phyloP scores from a whole-genome alignment of 2,113 vertebrate species.

The Saguinus imperator region DNA sequence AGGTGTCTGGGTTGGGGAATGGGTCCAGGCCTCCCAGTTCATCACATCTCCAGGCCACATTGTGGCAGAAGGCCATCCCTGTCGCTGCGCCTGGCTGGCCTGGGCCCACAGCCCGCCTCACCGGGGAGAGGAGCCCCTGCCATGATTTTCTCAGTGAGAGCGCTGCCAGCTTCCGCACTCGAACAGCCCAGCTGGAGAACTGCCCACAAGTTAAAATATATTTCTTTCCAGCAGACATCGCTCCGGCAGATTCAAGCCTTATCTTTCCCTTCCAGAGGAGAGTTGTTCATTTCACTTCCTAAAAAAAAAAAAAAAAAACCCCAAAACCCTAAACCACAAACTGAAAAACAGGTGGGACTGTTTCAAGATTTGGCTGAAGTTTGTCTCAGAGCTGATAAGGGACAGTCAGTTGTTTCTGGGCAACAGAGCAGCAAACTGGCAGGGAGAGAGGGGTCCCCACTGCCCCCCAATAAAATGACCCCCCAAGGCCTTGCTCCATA shows the following conservation, averaged over 20 bases:
- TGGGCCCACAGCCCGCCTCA: not conserved
- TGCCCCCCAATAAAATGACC: not conserved
- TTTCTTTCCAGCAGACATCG: constrained; percentile 64
- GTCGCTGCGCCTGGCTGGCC: accelerated
- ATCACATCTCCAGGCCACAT: accelerated
- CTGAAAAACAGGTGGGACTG: constrained; percentile 61
- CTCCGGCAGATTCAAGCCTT: constrained; percentile 39
- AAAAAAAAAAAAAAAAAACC: constrained; percentile 37
- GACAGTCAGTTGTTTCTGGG: constrained; percentile 15
- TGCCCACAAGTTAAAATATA: constrained; percentile 68
- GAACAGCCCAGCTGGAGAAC: constrained; percentile 30
- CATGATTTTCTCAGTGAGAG: accelerated
- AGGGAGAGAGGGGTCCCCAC: accelerated
- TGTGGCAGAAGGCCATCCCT: accelerated
- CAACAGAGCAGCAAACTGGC: not conserved
- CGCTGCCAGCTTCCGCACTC: not conserved
- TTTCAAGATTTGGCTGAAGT: constrained; percentile 55
- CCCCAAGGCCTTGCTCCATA: not conserved
- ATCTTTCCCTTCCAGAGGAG: constrained; percentile 70
- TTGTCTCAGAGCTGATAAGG: constrained; percentile 47
- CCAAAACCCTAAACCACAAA: constrained; percentile 56
- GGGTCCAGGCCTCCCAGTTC: not conserved
- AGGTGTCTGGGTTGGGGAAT: accelerated
- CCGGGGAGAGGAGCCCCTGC: not conserved
- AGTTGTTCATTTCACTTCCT: constrained; percentile 56